Base-by-base conservation (phyloP, 1,140 invertebrate species). In the Lucilia sericata region DNA sequence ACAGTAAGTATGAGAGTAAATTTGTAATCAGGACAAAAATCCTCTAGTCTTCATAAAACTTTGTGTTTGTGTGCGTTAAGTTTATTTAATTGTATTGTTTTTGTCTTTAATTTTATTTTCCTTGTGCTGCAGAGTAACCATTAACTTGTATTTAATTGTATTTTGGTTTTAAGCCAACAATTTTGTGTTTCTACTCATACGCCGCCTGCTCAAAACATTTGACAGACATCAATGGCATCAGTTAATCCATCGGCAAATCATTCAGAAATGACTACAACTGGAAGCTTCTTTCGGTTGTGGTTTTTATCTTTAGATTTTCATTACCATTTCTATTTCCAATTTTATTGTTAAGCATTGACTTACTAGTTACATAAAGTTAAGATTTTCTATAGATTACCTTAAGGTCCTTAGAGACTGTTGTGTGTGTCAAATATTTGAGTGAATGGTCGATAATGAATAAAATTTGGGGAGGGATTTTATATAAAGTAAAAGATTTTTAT, bases 81-180 rank as follows among this genome's bases (percentile, higher is more conserved):
- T 74, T 14, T 42, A 21, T 82, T 82, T 82, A 14, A 42, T 21
- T 82, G 25, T 70, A 70, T 70, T 65, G 60, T 34, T 30, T 76
- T 76, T 36, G 75, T 21, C 30, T 47, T 34, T 42, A 42, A 8
- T 42, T 42, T 42, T 42, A 10, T 42, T 42, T 42, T 42, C 42
- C 5, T 42, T 42, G 42, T 42, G 42, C 42, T 42, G 7, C 42
- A 76, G 42, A 76, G 14, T 51, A 34, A 51, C 25, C 88, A 89
- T 89, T 88, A 89, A 88, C 88, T 88, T 87, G 86, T 86, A 87
- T 88, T 89, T 89, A 89, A 89, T 89, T 89, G 88, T 88, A 85
- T 70, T 83, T 74, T 84, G 83, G 75, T 30, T 74, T 51, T 78
- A 13, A 70, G 75, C 19, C 82, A 83, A 85, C 87, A 89, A 85